phyloP scores from a whole-genome alignment of 2,888 invertebrate species.

The Anoncus sp. region DNA sequence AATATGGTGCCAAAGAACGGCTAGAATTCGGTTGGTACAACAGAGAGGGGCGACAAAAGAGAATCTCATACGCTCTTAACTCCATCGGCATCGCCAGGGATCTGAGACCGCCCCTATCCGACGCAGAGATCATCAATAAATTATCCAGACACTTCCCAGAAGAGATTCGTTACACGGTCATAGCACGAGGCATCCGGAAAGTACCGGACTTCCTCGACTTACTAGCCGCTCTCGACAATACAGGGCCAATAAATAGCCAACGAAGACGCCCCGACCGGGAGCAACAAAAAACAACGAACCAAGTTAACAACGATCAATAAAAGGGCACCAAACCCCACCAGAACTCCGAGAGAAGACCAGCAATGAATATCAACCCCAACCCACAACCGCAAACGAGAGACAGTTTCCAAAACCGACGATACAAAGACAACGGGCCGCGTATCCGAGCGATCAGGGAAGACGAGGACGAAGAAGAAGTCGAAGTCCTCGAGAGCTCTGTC shows the following conservation, averaged over 20 bases:
- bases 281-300: background rate
- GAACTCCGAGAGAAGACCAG: too few relatives aligned
- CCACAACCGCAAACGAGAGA: too few relatives aligned
- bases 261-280: background rate
- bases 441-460: background rate
- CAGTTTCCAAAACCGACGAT: too few relatives aligned
- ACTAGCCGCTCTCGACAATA: background rate
- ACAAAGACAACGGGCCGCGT: background rate
- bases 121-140: background rate
- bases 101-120: background rate
- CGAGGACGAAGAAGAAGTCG: background rate
- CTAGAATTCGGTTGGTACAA: background rate
- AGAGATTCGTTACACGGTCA: background rate
- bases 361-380: too few relatives aligned
- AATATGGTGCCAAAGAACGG: background rate
- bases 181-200: background rate
- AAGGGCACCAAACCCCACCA: too few relatives aligned
- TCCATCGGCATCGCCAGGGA: conserved; percentile 4
- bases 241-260: background rate
- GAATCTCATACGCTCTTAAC: background rate
- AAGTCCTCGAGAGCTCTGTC: background rate
- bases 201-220: background rate
- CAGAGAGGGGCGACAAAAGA: background rate
- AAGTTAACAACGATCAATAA: too few relatives aligned
- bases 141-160: conserved; percentile 1